Evolutionary conservation across 2,888 invertebrate species (phyloP), one percentile per base, ranked within the genome.

Genomic region (Priocnemis perturbator): DNA sequence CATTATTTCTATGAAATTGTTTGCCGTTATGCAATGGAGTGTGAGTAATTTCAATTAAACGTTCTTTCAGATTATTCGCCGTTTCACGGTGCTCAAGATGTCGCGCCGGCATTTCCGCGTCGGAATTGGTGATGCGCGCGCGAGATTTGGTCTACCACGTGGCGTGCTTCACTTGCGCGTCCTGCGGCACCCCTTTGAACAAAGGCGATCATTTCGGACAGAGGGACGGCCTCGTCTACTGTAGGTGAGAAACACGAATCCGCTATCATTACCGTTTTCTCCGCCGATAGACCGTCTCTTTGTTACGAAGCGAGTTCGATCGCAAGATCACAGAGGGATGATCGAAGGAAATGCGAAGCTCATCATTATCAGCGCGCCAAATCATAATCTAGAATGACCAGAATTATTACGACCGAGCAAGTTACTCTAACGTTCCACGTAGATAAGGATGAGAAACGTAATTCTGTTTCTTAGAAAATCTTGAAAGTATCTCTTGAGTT

Each of bases 131-230:
- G 85, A 97, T 97, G 97, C 90, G 96, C 71, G 97, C 97, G 0
- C 90, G 95, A 53, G 96, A 97, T 79, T 91, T 94, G 84, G 95
- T 97, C 69, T 98, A 95, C 90, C 97, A 98, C 89, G 92, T 97
- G 67, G 93, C 94, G 78, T 98, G 97, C 90, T 98, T 98, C 91
- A 94, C 95, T 45, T 97, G 97, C 89, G 93, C 93, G 66, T 93
- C 95, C 50, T 97, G 98, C 88, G 94, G 95, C 59, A 92, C 93
- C 48, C 93, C 94, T 61, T 91, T 98, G 73, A 94, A 95, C 71
- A 95, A 97, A 85, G 97, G 97, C 21, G 97, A 98, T 86, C 95
- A 96, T 81, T 98, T 97, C 89, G 97, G 97, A 37, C 95, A 97
- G 92, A 92, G 95, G 73, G 95, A 95, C 77, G 94, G 95, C 60